Evolutionary conservation across 1,140 invertebrate species (phyloP).

Genomic region (Drosophila pachea): DNA sequence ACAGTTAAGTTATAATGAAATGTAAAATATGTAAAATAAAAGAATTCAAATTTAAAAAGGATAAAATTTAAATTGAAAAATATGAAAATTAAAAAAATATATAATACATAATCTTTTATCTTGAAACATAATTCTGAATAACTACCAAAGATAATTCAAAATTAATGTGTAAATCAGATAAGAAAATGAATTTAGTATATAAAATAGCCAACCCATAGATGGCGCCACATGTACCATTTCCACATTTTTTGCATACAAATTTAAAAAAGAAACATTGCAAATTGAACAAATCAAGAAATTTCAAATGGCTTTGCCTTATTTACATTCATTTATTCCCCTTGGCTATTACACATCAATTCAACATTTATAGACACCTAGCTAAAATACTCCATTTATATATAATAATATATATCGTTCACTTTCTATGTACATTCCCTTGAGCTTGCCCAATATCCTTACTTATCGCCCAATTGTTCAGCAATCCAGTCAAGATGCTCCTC

Average conservation of each 20-base stretch:
- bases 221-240: conserved; percentile 11
- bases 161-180: too few relatives aligned
- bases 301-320: background rate
- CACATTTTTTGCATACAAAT: background rate
- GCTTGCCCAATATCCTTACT: conserved; percentile 36
- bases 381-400: conserved; percentile 14
- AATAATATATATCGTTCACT: background rate
- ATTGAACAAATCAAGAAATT: background rate
- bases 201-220: conserved; percentile 11
- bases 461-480: conserved; percentile 80
- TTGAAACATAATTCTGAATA: too few relatives aligned
- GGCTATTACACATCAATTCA: conserved; percentile 14
- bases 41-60: background rate
- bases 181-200: too few relatives aligned
- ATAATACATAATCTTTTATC: too few relatives aligned
- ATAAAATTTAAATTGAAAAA: background rate
- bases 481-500: conserved; percentile 87
- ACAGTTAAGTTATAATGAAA: conserved; percentile 25
- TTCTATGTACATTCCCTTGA: conserved; percentile 5
- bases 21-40: conserved; percentile 37
- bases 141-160: too few relatives aligned
- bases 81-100: background rate
- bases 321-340: conserved; percentile 27
- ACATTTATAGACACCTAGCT: conserved; percentile 11
- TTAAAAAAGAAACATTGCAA: background rate